These are phyloP conservation scores for Pelobates fuscus DNA, from an alignment of 2,113 vertebrate species.

Conservation along the genomic window DNA sequence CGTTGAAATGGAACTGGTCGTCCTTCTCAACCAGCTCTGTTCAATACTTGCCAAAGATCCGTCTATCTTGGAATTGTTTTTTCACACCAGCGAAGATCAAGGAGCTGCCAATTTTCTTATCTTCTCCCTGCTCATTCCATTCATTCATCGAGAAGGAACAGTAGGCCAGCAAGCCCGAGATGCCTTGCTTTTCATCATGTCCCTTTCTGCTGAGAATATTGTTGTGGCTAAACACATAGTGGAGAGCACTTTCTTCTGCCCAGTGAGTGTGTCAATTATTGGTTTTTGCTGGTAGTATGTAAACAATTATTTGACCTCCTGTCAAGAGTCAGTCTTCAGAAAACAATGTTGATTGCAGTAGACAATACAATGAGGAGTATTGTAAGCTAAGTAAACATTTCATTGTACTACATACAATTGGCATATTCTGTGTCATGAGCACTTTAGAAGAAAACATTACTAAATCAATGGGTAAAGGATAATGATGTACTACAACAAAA, in stretches of 20 bases:
- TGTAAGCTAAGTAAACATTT: no score
- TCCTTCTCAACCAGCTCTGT: constrained; percentile 91
- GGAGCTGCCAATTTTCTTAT: constrained; percentile 97
- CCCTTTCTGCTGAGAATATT: constrained; percentile 88
- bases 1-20: constrained; percentile 86
- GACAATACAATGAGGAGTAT: no score
- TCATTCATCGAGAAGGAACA: constrained; percentile 90
- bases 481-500: no score
- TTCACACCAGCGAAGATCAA: constrained; percentile 96
- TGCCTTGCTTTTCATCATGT: constrained; percentile 93
- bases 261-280: constrained; percentile 72
- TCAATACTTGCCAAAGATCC: constrained; percentile 92
- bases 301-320: background rate
- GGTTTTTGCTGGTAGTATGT: background rate
- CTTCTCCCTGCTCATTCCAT: constrained; percentile 95
- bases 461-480: no score
- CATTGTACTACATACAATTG: no score
- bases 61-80: constrained; percentile 92
- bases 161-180: constrained; percentile 96
- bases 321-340: no score
- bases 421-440: no score
- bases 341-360: no score
- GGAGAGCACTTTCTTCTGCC: constrained; percentile 95
- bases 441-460: no score
- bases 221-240: constrained; percentile 87